Conservation (phyloP, 1,140 invertebrate genomes). For the Trichonephila clavipes region DNA sequence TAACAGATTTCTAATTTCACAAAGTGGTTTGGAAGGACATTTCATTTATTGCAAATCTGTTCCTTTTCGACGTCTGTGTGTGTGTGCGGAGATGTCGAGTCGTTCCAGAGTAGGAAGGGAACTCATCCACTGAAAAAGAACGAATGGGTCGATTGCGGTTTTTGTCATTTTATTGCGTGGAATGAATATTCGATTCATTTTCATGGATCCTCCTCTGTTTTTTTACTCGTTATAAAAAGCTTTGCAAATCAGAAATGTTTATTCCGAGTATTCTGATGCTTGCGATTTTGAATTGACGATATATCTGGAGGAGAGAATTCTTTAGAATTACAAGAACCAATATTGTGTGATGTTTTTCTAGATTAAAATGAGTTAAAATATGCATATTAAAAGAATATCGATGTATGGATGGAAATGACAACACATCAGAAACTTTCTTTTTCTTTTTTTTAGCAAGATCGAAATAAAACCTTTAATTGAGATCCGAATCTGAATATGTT, state of each 20-base stretch:
- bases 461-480: no score
- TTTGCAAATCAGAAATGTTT: background rate
- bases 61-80: background rate
- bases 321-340: no score
- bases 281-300: background rate
- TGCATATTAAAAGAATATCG: no score
- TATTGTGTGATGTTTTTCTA: no score
- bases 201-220: background rate
- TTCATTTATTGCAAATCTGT: constrained; percentile 57
- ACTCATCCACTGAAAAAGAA: background rate
- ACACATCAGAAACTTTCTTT: no score
- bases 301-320: background rate
- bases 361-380: no score
- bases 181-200: constrained; percentile 33
- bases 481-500: no score
- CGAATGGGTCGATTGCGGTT: background rate
- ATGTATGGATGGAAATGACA: no score
- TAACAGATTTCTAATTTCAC: constrained; percentile 63
- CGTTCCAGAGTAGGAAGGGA: background rate
- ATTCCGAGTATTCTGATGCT: background rate
- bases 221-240: background rate
- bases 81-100: no score
- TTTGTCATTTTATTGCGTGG: background rate
- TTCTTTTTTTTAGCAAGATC: no score
- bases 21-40: constrained; percentile 48